Conservation (phyloP, 1,140 invertebrate species). For the Episyrphus balteatus region DNA sequence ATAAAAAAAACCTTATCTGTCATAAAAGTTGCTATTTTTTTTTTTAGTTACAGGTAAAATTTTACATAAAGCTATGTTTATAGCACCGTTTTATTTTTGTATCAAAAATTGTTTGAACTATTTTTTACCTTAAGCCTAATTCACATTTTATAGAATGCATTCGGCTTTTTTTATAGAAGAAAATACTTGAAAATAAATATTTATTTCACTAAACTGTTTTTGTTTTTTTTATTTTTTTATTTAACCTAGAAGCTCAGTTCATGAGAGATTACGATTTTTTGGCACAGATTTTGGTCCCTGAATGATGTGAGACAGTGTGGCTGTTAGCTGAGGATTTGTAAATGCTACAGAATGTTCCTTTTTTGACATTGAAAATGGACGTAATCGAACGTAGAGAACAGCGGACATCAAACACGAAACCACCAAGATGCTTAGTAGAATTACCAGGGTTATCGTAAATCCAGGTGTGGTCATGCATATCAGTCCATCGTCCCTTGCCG, state of each 20-base stretch:
- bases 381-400: conserved; percentile 66
- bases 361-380: conserved; percentile 51
- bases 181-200: background rate
- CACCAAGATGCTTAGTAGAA: conserved; percentile 66
- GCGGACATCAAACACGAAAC: conserved; percentile 74
- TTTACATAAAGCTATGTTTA: too few species aligned
- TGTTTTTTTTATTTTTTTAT: background rate
- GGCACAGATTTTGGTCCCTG: conserved; percentile 14
- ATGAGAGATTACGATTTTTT: background rate
- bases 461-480: conserved; percentile 89
- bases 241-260: background rate
- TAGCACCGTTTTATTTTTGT: too few species aligned
- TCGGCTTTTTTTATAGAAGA: too few species aligned
- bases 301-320: conserved; percentile 27
- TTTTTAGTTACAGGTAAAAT: too few species aligned
- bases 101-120: too few species aligned
- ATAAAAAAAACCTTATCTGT: too few species aligned
- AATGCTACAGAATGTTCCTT: conserved; percentile 41
- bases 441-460: conserved; percentile 71
- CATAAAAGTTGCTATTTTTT: too few species aligned
- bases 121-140: too few species aligned
- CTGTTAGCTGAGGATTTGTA: conserved; percentile 34
- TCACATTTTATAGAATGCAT: too few species aligned
- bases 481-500: conserved; percentile 49
- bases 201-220: background rate